A percentile compares a stretch with the other conserved stretches of the same genome.
Evolutionary conservation across 1,140 invertebrate species (phyloP).

Genomic region (Varroa destructor): DNA sequence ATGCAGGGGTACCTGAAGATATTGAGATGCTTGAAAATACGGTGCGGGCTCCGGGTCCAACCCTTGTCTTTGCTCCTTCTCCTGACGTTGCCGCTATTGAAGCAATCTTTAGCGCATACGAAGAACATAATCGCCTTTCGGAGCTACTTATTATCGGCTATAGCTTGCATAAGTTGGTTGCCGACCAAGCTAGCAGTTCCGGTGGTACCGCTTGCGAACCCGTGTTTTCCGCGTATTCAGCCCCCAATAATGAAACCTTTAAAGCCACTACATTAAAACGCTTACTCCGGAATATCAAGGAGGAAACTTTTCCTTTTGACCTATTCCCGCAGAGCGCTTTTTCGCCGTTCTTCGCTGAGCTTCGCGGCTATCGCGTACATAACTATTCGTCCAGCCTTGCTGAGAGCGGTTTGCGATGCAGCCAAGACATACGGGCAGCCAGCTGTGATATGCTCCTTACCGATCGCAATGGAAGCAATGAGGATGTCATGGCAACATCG

Average conservation of each 20-base stretch:
- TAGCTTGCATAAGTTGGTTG: conserved; percentile 1
- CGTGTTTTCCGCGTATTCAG: neutral
- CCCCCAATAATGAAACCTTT: too few relatives aligned
- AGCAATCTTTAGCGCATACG: neutral
- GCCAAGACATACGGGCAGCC: conserved; percentile 2
- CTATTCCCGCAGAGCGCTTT: conserved; percentile 13
- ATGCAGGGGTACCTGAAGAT: neutral
- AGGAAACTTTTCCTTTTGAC: conserved; percentile 10
- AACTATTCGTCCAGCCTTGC: neutral
- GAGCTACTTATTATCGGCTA: conserved; percentile 7
- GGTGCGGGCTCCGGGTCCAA: conserved; percentile 7
- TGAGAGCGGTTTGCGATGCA: neutral
- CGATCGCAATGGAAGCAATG: neutral
- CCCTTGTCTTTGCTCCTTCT: neutral
- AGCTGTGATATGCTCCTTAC: conserved; percentile 11
- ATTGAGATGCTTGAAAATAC: neutral
- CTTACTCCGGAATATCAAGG: neutral
- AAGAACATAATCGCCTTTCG: neutral
- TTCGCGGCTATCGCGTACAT: neutral
- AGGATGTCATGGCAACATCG: neutral
- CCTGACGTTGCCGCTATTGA: conserved; percentile 7
- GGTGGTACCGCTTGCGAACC: neutral
- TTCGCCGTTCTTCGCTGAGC: conserved; percentile 1
- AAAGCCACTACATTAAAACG: neutral
- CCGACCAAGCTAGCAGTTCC: too few relatives aligned